Evolutionary conservation across 2,113 vertebrate species (phyloP).

Genomic region (Psammodynastes pulverulentus): DNA sequence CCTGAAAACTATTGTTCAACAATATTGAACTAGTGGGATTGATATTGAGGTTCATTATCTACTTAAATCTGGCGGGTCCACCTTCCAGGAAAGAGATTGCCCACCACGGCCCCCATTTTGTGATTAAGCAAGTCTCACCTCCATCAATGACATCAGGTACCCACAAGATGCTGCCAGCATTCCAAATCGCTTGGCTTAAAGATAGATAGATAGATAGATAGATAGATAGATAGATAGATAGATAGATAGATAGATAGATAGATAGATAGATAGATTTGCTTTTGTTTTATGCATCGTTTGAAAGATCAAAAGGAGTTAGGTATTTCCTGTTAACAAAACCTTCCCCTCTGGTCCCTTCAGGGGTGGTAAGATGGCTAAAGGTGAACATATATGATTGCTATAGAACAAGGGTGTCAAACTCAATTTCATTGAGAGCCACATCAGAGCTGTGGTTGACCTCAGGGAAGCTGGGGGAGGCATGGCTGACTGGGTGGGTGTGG

Average conservation of each 20-base stretch:
- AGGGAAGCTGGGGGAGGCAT: too few relatives aligned
- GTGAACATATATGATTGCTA: too few relatives aligned
- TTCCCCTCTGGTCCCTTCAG: background rate
- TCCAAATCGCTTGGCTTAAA: background rate
- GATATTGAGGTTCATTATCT: background rate
- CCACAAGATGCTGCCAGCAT: background rate
- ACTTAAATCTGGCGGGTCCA: background rate
- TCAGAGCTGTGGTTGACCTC: too few relatives aligned
- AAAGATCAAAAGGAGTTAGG: background rate
- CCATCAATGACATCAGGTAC: background rate
- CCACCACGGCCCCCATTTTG: background rate
- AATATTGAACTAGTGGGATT: background rate
- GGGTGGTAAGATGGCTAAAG: background rate
- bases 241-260: too few relatives aligned
- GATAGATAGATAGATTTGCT: too few relatives aligned
- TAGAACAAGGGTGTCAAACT: too few relatives aligned
- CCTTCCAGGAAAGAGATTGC: background rate
- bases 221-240: too few relatives aligned
- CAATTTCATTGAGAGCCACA: too few relatives aligned
- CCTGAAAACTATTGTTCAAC: background rate
- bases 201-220: too few relatives aligned
- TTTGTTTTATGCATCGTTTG: background rate
- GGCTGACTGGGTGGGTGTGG: too few relatives aligned
- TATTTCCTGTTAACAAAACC: background rate
- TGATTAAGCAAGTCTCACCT: background rate